Percentiles rank a stretch among this genome's conserved stretches.
Conservation (phyloP, 2,888 invertebrate species). For the Monopis laevigella region DNA sequence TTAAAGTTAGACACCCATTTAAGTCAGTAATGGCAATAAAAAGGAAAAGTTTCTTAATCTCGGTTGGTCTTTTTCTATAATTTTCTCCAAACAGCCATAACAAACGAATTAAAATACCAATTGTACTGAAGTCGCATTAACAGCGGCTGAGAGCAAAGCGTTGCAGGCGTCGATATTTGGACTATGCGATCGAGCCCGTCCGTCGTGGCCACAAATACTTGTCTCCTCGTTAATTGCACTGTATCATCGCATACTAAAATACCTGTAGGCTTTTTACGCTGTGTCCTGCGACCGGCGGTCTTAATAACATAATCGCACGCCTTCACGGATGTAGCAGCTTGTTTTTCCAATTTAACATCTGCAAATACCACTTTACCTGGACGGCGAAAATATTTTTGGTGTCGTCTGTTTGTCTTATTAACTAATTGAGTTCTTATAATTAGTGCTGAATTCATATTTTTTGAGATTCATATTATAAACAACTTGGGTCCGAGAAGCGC, state of each 20-base stretch:
- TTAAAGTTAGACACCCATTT: no score
- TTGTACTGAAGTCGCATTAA: constrained; percentile 10
- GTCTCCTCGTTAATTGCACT: constrained; percentile 45
- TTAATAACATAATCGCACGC: constrained; percentile 60
- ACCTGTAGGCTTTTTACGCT: constrained; percentile 50
- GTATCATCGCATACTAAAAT: constrained; percentile 65
- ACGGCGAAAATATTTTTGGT: no score
- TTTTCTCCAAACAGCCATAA: constrained; percentile 3
- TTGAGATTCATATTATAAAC: no score
- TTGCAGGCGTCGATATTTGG: constrained; percentile 20
- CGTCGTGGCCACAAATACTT: constrained; percentile 10
- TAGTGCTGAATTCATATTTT: no score
- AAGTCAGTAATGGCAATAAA: no score
- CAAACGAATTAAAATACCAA: background rate
- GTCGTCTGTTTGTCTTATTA: no score
- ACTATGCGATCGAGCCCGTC: constrained; percentile 24
- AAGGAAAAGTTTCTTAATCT: background rate
- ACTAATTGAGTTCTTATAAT: no score
- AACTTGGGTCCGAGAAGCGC: no score
- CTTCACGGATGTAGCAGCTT: constrained; percentile 29
- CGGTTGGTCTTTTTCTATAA: constrained; percentile 3
- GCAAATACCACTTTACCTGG: constrained; percentile 21
- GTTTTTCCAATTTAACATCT: constrained; percentile 31
- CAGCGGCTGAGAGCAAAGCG: constrained; percentile 13
- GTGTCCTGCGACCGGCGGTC: constrained; percentile 19